Evolutionary conservation across 2,797 vertebrate genomes (phyloP).

Genomic region (Pygocentrus nattereri): DNA sequence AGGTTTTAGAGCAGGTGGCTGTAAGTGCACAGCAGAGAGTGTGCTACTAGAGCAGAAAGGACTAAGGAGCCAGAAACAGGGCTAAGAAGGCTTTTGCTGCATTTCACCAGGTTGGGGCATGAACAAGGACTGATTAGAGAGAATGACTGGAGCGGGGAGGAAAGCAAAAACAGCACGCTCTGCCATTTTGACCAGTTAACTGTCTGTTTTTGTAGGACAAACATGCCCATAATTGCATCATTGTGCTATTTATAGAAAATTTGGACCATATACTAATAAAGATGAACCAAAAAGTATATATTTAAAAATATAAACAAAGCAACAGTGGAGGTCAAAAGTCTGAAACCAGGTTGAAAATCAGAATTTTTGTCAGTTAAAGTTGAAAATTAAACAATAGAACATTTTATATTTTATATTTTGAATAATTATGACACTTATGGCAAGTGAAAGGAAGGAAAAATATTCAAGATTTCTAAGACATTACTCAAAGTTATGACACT

Average conservation of each 20-base stretch:
- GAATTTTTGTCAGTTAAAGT: no score
- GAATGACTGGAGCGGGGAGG: slow-evolving; percentile 62
- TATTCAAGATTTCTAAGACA: no score
- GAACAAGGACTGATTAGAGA: slow-evolving; percentile 73
- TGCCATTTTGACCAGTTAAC: neutral
- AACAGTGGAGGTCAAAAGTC: no score
- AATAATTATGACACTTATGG: no score
- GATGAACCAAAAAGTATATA: neutral
- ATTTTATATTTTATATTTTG: no score
- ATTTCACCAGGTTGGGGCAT: slow-evolving; percentile 76
- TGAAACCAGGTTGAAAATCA: no score
- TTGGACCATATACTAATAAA: neutral
- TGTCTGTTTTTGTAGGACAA: neutral
- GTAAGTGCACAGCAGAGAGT: slow-evolving; percentile 68
- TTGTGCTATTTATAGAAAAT: neutral
- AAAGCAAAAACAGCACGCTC: slow-evolving; percentile 2
- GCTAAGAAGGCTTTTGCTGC: slow-evolving; percentile 62
- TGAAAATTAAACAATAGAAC: no score
- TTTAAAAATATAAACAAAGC: no score
- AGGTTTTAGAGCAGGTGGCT: slow-evolving; percentile 74
- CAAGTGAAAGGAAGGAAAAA: no score
- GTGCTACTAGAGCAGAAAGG: slow-evolving; percentile 74
- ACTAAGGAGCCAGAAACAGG: slow-evolving; percentile 51
- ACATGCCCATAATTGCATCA: neutral
- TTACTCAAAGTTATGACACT: no score